Evolutionary conservation across 2,113 vertebrate species (phyloP).

Genomic region (Anhinga anhinga): DNA sequence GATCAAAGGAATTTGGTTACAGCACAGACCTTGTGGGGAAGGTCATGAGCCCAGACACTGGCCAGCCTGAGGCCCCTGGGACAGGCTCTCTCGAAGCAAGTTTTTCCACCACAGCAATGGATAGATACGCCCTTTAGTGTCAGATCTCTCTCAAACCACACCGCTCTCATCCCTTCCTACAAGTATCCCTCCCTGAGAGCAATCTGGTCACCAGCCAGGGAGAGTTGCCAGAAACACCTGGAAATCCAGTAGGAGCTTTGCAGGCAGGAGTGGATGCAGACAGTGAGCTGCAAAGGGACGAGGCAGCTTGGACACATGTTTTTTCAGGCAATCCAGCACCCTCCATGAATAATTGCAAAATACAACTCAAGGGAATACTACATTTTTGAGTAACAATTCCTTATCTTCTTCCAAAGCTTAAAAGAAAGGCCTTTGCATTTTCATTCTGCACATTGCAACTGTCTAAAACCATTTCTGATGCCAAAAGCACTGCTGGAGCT

Average conservation of each 20-base stretch:
- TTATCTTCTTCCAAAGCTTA: neutral
- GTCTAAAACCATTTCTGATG: neutral
- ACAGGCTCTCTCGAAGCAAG: neutral
- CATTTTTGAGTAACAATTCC: neutral
- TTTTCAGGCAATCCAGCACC: neutral
- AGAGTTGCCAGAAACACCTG: neutral
- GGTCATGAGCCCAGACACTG: accelerated
- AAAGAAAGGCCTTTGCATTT: neutral
- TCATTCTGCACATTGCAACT: neutral
- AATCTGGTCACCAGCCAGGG: neutral
- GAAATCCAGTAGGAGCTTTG: neutral
- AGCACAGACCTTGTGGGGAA: neutral
- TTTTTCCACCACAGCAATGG: neutral
- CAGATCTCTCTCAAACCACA: neutral
- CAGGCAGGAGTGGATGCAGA: neutral
- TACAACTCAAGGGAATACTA: neutral
- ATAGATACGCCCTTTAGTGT: neutral
- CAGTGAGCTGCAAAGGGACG: neutral
- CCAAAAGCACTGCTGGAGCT: neutral
- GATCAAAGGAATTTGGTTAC: neutral
- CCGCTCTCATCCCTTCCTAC: neutral
- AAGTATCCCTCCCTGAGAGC: neutral
- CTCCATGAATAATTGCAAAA: neutral
- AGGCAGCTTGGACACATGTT: neutral
- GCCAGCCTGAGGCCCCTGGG: neutral